These are phyloP conservation scores for Cosmia pyralina DNA, from an alignment of 2,888 invertebrate species.

Conservation along the genomic window DNA sequence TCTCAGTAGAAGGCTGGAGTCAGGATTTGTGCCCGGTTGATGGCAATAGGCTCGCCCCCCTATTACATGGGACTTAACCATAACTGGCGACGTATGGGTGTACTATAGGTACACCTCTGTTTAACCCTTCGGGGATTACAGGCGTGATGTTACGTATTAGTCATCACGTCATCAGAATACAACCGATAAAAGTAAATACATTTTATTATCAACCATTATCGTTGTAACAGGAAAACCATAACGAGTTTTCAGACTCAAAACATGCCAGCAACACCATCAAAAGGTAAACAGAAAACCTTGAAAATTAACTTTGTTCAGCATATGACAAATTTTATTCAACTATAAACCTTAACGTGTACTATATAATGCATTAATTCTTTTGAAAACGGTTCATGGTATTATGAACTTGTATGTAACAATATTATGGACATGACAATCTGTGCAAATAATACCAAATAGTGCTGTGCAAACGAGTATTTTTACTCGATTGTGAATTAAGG, in stretches of 20 bases:
- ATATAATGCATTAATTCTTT: slow-evolving; percentile 40
- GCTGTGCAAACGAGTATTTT: slow-evolving; percentile 36
- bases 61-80: too few relatives aligned
- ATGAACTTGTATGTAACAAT: slow-evolving; percentile 10
- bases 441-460: slow-evolving; percentile 64
- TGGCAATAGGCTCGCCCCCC: too few relatives aligned
- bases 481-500: slow-evolving; percentile 43
- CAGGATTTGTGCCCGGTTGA: too few relatives aligned
- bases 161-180: neutral
- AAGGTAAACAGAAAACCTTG: slow-evolving; percentile 58
- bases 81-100: too few relatives aligned
- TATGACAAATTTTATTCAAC: slow-evolving; percentile 19
- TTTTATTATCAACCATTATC: slow-evolving; percentile 31
- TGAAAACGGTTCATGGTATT: slow-evolving; percentile 4
- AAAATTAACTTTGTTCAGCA: slow-evolving; percentile 46
- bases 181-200: slow-evolving; percentile 21
- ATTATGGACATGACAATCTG: slow-evolving; percentile 58
- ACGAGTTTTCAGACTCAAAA: slow-evolving; percentile 48
- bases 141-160: neutral
- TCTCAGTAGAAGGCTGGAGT: too few relatives aligned
- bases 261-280: slow-evolving; percentile 49
- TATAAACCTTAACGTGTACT: slow-evolving; percentile 28
- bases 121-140: too few relatives aligned
- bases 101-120: too few relatives aligned
- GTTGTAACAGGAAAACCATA: slow-evolving; percentile 38